Conservation (phyloP, 2,888 invertebrate species). For the Brenthis hecate region DNA sequence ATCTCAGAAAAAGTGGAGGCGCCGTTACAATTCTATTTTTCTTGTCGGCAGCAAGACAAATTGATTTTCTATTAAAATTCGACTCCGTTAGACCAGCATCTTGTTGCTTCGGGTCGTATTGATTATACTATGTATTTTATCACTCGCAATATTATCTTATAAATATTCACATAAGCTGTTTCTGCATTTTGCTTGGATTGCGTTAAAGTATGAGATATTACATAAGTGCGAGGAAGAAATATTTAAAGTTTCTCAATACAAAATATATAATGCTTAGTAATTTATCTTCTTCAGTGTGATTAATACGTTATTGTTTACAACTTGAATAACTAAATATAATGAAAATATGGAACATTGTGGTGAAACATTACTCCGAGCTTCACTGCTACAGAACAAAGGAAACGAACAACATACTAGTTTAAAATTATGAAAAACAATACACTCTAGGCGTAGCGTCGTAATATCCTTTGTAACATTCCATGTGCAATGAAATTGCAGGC, state of each 20-base stretch:
- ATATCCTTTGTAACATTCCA: conserved; percentile 53
- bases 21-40: conserved; percentile 28
- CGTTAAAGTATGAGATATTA: not conserved
- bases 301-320: conserved; percentile 7
- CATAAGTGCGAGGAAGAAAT: not conserved
- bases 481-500: conserved; percentile 46
- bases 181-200: no score
- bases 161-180: no score
- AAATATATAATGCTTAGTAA: not conserved
- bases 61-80: conserved; percentile 28
- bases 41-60: conserved; percentile 28
- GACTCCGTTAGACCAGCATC: conserved; percentile 10
- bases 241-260: not conserved
- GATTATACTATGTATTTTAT: not conserved
- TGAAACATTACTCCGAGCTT: conserved; percentile 36
- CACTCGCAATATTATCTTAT: no score
- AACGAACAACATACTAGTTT: conserved; percentile 36
- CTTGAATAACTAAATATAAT: conserved; percentile 6
- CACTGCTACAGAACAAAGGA: conserved; percentile 41
- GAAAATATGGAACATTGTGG: conserved; percentile 21
- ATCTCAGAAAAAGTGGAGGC: conserved; percentile 23
- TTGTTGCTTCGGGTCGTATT: not conserved
- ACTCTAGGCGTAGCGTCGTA: conserved; percentile 42
- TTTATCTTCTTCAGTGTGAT: not conserved
- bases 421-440: conserved; percentile 44